A percentile compares a stretch with the other conserved stretches of the same genome.
These are phyloP conservation scores for Drosophila seguyi DNA, from an alignment of 1,140 invertebrate species.

Conservation along the genomic window DNA sequence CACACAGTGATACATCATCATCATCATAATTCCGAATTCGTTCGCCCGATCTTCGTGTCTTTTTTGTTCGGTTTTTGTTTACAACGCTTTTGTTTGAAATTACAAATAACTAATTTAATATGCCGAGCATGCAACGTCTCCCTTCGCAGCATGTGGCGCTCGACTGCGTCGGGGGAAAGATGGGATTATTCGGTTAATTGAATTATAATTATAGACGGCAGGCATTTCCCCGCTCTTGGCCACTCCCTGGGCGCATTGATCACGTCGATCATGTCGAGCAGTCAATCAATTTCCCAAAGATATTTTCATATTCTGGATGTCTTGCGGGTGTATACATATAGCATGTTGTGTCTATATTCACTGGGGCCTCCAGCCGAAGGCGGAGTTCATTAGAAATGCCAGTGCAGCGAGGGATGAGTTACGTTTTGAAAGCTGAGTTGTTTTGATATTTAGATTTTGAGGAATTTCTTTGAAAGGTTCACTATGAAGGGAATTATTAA, in stretches of 20 bases:
- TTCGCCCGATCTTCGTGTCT: constrained; percentile 12
- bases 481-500: background rate
- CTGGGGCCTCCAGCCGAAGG: constrained; percentile 7
- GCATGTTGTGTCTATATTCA: constrained; percentile 27
- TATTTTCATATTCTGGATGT: constrained; percentile 65
- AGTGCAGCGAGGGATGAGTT: constrained; percentile 30
- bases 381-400: constrained; percentile 54
- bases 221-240: constrained; percentile 1
- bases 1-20: constrained; percentile 46
- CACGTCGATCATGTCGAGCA: constrained; percentile 74
- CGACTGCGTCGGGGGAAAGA: constrained; percentile 19
- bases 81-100: constrained; percentile 48
- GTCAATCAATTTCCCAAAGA: constrained; percentile 67
- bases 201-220: constrained; percentile 74
- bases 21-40: constrained; percentile 39
- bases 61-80: constrained; percentile 44
- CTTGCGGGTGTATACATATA: constrained; percentile 13
- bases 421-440: background rate
- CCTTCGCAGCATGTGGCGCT: constrained; percentile 58
- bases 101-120: constrained; percentile 79
- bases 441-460: constrained; percentile 10
- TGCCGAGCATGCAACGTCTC: constrained; percentile 62
- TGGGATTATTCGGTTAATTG: constrained; percentile 73
- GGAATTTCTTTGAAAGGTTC: background rate
- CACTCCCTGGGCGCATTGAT: constrained; percentile 46